These are phyloP conservation scores for Laticauda colubrina DNA, from an alignment of 2,113 vertebrate species.

Conservation along the genomic window DNA sequence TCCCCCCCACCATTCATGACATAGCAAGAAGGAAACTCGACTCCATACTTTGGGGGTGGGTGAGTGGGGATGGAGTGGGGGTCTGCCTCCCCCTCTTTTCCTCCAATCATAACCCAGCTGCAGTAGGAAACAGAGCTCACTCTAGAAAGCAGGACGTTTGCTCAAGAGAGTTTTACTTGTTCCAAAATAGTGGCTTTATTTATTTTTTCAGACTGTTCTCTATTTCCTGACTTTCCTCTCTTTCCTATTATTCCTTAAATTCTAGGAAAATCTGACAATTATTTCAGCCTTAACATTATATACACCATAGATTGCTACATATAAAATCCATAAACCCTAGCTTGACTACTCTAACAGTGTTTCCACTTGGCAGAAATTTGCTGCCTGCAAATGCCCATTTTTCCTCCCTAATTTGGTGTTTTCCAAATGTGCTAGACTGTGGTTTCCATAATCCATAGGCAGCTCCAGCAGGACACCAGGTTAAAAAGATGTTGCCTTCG, in stretches of 20 bases:
- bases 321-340: neutral
- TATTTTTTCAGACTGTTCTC: constrained; percentile 63
- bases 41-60: constrained; percentile 36
- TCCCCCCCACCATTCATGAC: constrained; percentile 30
- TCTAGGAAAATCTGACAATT: constrained; percentile 46
- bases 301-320: constrained; percentile 15
- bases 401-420: neutral
- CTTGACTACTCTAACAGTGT: accelerated
- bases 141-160: constrained; percentile 30
- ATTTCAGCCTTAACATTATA: constrained; percentile 38
- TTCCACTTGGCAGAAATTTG: neutral
- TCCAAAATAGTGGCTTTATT: constrained; percentile 57
- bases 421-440: neutral
- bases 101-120: constrained; percentile 39
- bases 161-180: constrained; percentile 55
- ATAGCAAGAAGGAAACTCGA: constrained; percentile 51
- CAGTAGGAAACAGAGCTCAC: constrained; percentile 23
- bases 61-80: neutral
- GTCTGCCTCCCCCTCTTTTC: neutral
- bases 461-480: neutral
- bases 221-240: constrained; percentile 51
- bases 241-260: constrained; percentile 24
- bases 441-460: neutral
- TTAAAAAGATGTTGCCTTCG: constrained; percentile 15
- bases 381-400: neutral